Evolutionary conservation across 2,797 vertebrate genomes (phyloP).

Genomic region (Tapirus indicus): DNA sequence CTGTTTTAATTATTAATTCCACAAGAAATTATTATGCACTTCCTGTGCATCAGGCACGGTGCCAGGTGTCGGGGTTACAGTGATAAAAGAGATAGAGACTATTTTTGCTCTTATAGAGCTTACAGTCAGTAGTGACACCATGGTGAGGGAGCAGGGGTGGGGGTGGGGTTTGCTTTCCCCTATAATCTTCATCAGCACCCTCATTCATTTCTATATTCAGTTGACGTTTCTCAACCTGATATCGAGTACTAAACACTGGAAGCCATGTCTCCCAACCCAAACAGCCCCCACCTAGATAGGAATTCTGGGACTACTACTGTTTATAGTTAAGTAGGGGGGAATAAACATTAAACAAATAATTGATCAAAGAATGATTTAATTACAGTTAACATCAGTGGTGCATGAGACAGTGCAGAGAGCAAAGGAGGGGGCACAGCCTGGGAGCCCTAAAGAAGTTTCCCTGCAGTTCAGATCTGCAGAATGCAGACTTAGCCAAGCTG

Average conservation of each 20-base stretch:
- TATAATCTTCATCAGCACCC: neutral
- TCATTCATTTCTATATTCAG: neutral
- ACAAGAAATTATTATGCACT: neutral
- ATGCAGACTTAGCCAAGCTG: neutral
- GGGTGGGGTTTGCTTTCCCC: neutral
- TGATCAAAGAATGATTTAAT: conserved; percentile 4
- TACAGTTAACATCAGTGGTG: neutral
- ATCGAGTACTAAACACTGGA: neutral
- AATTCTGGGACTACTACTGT: neutral
- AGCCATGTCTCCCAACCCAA: neutral
- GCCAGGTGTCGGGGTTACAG: neutral
- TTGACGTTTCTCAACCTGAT: neutral
- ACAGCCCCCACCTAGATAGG: neutral
- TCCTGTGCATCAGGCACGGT: neutral
- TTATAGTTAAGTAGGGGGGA: neutral
- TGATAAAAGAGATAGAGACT: neutral
- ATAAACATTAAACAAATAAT: conserved; percentile 32
- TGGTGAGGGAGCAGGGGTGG: too few relatives aligned
- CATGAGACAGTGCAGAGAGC: neutral
- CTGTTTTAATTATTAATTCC: conserved; percentile 49
- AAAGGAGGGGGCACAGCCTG: neutral
- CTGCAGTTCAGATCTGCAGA: neutral
- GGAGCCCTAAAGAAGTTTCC: neutral
- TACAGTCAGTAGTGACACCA: neutral
- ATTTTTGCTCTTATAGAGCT: neutral